Conservation (phyloP, 2,113 vertebrate species). For the Xerus inauris region DNA sequence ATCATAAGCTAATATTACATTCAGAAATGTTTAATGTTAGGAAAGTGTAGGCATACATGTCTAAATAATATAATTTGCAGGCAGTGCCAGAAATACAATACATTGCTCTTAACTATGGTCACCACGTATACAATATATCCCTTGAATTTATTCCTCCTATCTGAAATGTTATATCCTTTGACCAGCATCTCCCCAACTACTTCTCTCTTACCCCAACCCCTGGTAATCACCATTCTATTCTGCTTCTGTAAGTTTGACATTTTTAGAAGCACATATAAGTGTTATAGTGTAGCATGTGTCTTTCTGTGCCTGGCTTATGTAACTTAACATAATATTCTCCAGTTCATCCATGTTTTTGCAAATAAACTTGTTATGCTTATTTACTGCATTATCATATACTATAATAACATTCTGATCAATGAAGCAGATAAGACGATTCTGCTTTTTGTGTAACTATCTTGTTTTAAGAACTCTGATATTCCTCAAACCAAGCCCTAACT, state of each 20-base stretch:
- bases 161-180: too few species aligned
- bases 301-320: not conserved
- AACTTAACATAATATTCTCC: not conserved
- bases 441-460: not conserved
- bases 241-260: not conserved
- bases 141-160: too few species aligned
- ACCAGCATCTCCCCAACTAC: too few species aligned
- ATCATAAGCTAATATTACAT: not conserved
- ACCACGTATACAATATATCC: too few species aligned
- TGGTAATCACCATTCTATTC: not conserved
- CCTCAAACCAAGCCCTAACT: not conserved
- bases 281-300: not conserved
- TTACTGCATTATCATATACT: not conserved
- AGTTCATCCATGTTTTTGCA: not conserved
- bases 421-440: not conserved
- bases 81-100: not conserved
- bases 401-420: not conserved
- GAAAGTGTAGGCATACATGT: not conserved
- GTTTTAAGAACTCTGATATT: not conserved
- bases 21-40: not conserved
- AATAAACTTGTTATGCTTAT: not conserved
- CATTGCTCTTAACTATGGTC: too few species aligned
- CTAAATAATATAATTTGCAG: not conserved
- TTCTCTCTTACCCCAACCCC: not conserved
- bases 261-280: not conserved